Evolutionary conservation across 2,797 vertebrate species (phyloP), one percentile per base, ranked within the genome.

Genomic region (Acanthopagrus latus): DNA sequence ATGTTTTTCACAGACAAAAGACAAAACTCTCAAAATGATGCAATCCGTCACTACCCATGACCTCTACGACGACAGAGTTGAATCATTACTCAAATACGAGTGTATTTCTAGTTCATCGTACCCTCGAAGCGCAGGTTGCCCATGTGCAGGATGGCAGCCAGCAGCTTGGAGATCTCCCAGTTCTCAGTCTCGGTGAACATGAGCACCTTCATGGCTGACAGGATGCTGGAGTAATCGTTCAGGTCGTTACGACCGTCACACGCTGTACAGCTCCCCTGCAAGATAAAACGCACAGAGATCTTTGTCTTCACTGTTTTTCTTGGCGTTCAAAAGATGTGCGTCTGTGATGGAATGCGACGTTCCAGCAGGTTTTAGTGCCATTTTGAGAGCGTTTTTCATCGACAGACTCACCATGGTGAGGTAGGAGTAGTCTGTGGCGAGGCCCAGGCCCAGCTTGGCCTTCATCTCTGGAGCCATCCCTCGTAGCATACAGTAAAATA

Each of bases 401-500:
- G 44, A 23, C 0, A 47, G 12, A 82, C 96, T 95, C 82, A 99
- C 98, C 95, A 98, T 97, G 0, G 97, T 97, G 87, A 99, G 95
- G 91, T 99, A 99, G 90, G 95, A 95, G 84, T 98, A 99, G 84
- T 99, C 97, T 0, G 93, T 86, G 71, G 98, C 97, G 77, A 96
- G 95, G n/a, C 97, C 96, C 63, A 99, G 94, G 23, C 97, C 96
- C 82, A 99, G 93, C 71, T 96, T 96, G 82, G 94, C 96, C 90
- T 98, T 99, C 94, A 97, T 96, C 41, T 98, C 98, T 4, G 91
- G 52, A 0, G 94, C 91, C 98, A 99, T 99, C 51, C 98, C 98
- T 85, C 94, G 96, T 90, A 99, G 86, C 96, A 99, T 97, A 80
- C 98, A 99, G 90, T 99, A 99, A 90, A 99, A 99, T n/a, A 99